These are phyloP conservation scores for Semicossyphus pulcher DNA, from an alignment of 2,113 vertebrate species.

Conservation along the genomic window DNA sequence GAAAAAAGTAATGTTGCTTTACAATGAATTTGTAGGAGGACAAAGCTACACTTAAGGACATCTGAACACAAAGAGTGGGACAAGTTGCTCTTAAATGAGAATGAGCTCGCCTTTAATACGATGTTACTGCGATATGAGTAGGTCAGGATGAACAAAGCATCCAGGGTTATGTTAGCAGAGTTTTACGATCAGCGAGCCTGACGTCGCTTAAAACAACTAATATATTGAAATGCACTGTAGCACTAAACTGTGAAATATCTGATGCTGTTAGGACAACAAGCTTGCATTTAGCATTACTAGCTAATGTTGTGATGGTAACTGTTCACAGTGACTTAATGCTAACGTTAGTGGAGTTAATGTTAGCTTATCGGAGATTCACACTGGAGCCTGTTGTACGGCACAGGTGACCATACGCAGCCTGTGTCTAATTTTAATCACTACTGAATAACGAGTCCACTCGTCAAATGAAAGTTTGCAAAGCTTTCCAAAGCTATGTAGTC, in stretches of 20 bases:
- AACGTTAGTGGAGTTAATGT: constrained; percentile 40
- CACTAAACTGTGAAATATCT: not conserved
- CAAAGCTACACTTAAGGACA: not conserved
- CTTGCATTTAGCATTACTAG: not conserved
- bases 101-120: not conserved
- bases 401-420: not conserved
- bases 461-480: constrained; percentile 80
- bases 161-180: too few species aligned
- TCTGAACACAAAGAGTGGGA: too few species aligned
- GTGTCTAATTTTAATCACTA: constrained; percentile 18
- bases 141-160: constrained; percentile 20
- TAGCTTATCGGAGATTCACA: constrained; percentile 46
- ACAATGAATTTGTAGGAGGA: too few species aligned
- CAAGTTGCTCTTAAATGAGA: not conserved
- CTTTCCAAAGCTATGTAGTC: constrained; percentile 79
- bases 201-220: not conserved
- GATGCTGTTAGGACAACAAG: not conserved
- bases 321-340: constrained; percentile 31
- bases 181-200: not conserved
- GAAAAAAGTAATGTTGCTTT: too few species aligned
- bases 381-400: constrained; percentile 2
- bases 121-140: not conserved
- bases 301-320: constrained; percentile 9
- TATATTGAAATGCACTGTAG: not conserved
- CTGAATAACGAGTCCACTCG: constrained; percentile 52